Conservation (phyloP, 2,113 vertebrate genomes). For the Donacobius atricapilla region DNA sequence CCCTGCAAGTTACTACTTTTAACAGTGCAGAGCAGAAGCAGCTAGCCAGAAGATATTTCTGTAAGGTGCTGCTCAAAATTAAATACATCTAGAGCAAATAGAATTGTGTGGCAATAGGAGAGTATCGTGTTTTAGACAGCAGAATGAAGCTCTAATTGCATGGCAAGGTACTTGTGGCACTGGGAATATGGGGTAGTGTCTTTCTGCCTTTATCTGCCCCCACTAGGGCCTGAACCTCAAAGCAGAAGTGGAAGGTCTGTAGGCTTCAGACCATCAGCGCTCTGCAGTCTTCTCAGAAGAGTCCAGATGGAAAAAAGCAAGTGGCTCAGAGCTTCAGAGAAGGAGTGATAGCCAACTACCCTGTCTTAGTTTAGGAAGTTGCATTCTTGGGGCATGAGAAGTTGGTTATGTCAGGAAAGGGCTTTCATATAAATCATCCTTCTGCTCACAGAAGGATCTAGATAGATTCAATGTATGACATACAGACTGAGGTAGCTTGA, state of each 20-base stretch:
- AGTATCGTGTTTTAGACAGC: background rate
- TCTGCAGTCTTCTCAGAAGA: background rate
- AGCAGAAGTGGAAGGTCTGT: background rate
- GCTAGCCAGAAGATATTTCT: background rate
- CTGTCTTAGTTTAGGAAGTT: background rate
- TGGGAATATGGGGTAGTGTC: background rate
- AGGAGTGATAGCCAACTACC: background rate
- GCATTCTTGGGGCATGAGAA: conserved; percentile 10
- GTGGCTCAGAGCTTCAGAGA: background rate
- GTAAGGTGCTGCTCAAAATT: background rate
- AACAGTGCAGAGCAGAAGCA: background rate
- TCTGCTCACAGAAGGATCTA: background rate
- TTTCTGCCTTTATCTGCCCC: background rate
- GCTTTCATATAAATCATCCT: conserved; percentile 26
- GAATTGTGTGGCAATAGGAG: background rate
- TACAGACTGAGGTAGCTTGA: background rate
- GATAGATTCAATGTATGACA: background rate
- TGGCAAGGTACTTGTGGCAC: background rate
- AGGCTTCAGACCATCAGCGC: background rate
- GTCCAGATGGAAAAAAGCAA: background rate
- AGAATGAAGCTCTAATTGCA: background rate
- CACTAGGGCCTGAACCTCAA: background rate
- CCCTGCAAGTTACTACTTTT: background rate
- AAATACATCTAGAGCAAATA: background rate
- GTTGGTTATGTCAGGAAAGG: conserved; percentile 15